Evolutionary conservation across 2,113 vertebrate genomes (phyloP).

Genomic region (Misgurnus mizolepis): DNA sequence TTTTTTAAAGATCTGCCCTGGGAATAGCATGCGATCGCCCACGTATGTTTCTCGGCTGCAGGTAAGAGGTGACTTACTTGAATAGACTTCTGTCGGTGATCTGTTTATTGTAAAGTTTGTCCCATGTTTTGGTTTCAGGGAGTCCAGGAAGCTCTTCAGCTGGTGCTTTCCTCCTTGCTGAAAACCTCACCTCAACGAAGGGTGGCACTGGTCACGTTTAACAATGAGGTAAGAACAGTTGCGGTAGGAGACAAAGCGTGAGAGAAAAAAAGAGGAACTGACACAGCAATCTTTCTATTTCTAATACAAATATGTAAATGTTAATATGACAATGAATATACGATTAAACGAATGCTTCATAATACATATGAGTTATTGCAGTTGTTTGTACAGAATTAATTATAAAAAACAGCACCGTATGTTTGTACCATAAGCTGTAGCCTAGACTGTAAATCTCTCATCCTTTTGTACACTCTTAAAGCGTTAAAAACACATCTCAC

Average conservation of each 20-base stretch:
- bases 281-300: neutral
- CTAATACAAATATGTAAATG: neutral
- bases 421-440: no score
- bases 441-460: no score
- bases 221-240: constrained; percentile 65
- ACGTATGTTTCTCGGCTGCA: constrained; percentile 69
- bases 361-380: neutral
- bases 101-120: neutral
- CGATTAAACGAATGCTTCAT: no score
- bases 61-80: constrained; percentile 55
- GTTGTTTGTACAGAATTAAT: no score
- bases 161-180: constrained; percentile 60
- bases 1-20: constrained; percentile 55
- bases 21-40: constrained; percentile 52
- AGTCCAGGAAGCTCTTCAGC: constrained; percentile 74
- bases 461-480: no score
- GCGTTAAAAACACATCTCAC: no score
- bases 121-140: constrained; percentile 55
- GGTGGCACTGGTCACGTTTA: constrained; percentile 75
- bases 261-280: neutral
- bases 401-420: no score
- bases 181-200: constrained; percentile 67
- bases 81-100: no score
- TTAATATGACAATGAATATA: no score
- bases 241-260: neutral